A percentile compares a stretch with the other conserved stretches of the same genome.
Evolutionary conservation across 2,888 invertebrate species (phyloP).

Genomic region (Tromatobia lineatoria): DNA sequence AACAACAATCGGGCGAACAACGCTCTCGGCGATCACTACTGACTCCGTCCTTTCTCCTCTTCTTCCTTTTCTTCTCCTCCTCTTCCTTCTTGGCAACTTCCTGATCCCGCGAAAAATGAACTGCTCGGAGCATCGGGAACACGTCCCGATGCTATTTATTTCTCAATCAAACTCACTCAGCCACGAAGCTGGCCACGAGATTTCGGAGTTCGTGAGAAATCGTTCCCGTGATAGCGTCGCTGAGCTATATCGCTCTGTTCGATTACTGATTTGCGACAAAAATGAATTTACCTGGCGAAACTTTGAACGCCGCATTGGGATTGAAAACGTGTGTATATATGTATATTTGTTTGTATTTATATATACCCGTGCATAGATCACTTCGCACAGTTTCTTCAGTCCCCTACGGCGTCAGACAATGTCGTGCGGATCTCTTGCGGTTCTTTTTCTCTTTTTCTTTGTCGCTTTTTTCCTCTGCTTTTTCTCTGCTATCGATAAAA

Average conservation of each 20-base stretch:
- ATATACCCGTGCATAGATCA: neutral
- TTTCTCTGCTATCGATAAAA: slow-evolving; percentile 8
- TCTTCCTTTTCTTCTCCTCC: slow-evolving; percentile 47
- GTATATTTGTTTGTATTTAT: slow-evolving; percentile 7
- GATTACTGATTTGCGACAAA: slow-evolving; percentile 1
- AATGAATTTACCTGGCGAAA: neutral
- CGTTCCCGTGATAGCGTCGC: neutral
- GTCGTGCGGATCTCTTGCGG: neutral
- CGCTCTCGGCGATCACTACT: slow-evolving; percentile 37
- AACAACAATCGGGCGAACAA: slow-evolving; percentile 58
- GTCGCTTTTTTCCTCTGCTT: neutral
- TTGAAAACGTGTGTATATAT: neutral
- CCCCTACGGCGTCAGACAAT: neutral
- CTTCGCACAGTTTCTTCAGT: neutral
- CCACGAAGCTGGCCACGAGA: neutral
- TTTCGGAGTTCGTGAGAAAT: neutral
- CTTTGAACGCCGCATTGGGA: slow-evolving; percentile 3
- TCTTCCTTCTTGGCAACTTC: slow-evolving; percentile 47
- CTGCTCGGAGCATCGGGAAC: slow-evolving; percentile 66
- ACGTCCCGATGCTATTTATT: slow-evolving; percentile 55
- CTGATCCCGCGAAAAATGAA: slow-evolving; percentile 64
- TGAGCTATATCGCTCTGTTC: neutral
- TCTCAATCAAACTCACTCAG: slow-evolving; percentile 9
- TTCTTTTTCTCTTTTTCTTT: neutral
- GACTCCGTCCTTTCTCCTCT: slow-evolving; percentile 45